Conservation (phyloP, 2,888 invertebrate species). For the Drosophila yooni region DNA sequence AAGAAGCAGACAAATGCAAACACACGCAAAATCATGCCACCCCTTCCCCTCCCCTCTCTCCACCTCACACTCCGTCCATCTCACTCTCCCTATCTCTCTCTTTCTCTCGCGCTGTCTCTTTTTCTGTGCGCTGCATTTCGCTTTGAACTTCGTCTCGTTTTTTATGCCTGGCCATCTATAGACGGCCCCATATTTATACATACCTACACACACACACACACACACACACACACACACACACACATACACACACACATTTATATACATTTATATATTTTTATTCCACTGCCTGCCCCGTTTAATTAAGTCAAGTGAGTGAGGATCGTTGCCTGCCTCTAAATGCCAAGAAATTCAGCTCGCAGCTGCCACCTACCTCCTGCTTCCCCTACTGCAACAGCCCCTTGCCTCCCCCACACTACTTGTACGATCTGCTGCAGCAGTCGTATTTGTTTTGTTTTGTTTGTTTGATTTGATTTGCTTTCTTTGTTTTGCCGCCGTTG, state of each 20-base stretch:
- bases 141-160: conserved; percentile 76
- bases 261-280: conserved; percentile 54
- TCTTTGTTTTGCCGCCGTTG: conserved; percentile 67
- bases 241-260: background rate
- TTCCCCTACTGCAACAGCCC: background rate
- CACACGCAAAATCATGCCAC: conserved; percentile 18
- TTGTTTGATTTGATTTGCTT: conserved; percentile 59
- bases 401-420: background rate
- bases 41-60: background rate
- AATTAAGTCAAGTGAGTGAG: conserved; percentile 81
- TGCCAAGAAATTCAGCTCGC: conserved; percentile 66
- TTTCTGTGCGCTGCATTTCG: conserved; percentile 45
- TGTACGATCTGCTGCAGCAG: conserved; percentile 22
- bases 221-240: conserved; percentile 20
- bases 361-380: conserved; percentile 41
- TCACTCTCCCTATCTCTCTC: background rate
- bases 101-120: conserved; percentile 16
- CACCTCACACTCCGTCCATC: background rate
- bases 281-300: conserved; percentile 69
- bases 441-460: conserved; percentile 77
- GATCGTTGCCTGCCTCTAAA: conserved; percentile 70
- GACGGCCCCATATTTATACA: conserved; percentile 43
- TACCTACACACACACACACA: conserved; percentile 25
- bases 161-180: conserved; percentile 55
- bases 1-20: conserved; percentile 21